Conservation (phyloP, 2,113 vertebrate genomes). For the Gopherus evgoodei region DNA sequence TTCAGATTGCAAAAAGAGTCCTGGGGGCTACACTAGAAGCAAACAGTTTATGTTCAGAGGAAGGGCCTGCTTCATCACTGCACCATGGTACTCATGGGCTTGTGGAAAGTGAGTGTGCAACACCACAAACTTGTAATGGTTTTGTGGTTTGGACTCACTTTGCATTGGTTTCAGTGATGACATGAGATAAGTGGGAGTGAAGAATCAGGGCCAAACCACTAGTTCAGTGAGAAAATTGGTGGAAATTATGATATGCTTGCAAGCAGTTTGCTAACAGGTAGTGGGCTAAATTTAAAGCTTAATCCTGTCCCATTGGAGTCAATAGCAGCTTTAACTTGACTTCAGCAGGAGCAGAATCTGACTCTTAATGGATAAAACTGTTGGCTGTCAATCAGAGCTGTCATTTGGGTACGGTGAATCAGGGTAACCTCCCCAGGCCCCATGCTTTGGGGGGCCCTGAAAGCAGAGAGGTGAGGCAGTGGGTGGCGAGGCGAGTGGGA, state of each 20-base stretch:
- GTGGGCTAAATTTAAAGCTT: rapidly evolving
- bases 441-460: too few relatives aligned
- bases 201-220: background rate
- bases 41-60: background rate
- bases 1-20: rapidly evolving
- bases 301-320: background rate
- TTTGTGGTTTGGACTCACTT: rapidly evolving
- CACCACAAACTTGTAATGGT: background rate
- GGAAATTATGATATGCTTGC: background rate
- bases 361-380: background rate
- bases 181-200: background rate
- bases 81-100: background rate
- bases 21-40: too few relatives aligned
- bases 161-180: background rate
- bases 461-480: too few relatives aligned
- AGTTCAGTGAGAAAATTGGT: background rate
- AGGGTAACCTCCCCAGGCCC: too few relatives aligned
- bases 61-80: background rate
- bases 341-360: background rate
- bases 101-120: rapidly evolving
- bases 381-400: background rate
- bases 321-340: background rate
- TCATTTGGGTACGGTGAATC: too few relatives aligned
- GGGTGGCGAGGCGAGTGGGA: too few relatives aligned
- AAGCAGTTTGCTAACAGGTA: background rate